Conservation (phyloP, 2,797 vertebrate genomes). For the Phalanger gymnotis region DNA sequence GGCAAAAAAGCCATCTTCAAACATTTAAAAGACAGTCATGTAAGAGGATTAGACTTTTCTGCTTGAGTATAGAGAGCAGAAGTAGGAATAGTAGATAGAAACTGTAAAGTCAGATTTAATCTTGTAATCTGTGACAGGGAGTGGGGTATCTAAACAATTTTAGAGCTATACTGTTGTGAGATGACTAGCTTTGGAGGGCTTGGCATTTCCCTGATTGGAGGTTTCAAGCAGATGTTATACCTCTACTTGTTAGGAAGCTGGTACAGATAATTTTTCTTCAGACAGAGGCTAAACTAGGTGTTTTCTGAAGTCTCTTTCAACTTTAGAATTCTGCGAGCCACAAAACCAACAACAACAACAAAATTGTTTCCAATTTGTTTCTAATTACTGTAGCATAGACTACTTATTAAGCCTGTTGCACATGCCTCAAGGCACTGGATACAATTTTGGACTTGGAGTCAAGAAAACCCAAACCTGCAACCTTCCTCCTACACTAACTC, state of each 20-base stretch:
- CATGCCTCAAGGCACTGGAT: not conserved
- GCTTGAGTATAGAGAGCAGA: not conserved
- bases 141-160: not conserved
- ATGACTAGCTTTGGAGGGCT: not conserved
- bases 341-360: not conserved
- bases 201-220: not conserved
- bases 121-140: not conserved
- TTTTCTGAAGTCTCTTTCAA: not conserved
- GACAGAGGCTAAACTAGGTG: not conserved
- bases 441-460: not conserved
- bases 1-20: not conserved
- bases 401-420: not conserved
- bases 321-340: not conserved
- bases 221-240: not conserved
- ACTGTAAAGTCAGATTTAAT: not conserved
- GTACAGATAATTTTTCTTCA: not conserved
- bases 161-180: not conserved
- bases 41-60: not conserved
- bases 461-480: not conserved
- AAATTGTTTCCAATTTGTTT: not conserved
- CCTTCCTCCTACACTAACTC: not conserved
- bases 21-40: not conserved
- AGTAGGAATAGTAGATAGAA: not conserved
- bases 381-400: not conserved
- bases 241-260: not conserved